Evolutionary conservation across 2,888 invertebrate genomes (phyloP).

Genomic region (Hemicrepidius hirtus): DNA sequence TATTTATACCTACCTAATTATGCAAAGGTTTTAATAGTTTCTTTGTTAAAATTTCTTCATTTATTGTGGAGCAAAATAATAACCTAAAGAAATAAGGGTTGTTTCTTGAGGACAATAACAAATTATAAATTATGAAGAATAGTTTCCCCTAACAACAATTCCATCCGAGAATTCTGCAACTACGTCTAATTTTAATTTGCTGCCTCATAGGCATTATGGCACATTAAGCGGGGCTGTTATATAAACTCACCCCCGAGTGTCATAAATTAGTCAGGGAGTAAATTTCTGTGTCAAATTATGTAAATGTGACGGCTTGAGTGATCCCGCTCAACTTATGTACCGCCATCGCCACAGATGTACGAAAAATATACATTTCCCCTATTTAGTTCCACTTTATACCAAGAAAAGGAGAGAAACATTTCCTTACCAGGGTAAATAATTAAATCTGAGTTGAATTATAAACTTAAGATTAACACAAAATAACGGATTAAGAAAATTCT

Average conservation of each 20-base stretch:
- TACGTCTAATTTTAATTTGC: constrained; percentile 65
- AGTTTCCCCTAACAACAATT: too few species aligned
- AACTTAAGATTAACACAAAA: too few species aligned
- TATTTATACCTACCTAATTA: too few species aligned
- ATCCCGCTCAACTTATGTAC: constrained; percentile 62
- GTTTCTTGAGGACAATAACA: too few species aligned
- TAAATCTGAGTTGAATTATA: too few species aligned
- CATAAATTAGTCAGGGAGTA: constrained; percentile 71
- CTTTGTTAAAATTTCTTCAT: too few species aligned
- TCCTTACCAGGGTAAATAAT: too few species aligned
- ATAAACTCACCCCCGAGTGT: constrained; percentile 70
- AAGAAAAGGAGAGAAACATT: background rate
- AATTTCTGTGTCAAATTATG: constrained; percentile 72
- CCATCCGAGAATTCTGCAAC: constrained; percentile 24
- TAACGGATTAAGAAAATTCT: too few species aligned
- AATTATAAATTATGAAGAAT: too few species aligned
- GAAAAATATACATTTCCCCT: constrained; percentile 42
- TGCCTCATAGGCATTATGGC: constrained; percentile 66
- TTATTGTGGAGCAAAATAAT: too few species aligned
- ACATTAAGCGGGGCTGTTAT: constrained; percentile 68
- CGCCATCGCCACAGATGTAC: constrained; percentile 60
- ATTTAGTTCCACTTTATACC: background rate
- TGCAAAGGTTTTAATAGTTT: too few species aligned
- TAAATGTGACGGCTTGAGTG: constrained; percentile 68
- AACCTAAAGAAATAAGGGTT: too few species aligned